Conservation (phyloP, 2,113 vertebrate species). For the Numida meleagris region DNA sequence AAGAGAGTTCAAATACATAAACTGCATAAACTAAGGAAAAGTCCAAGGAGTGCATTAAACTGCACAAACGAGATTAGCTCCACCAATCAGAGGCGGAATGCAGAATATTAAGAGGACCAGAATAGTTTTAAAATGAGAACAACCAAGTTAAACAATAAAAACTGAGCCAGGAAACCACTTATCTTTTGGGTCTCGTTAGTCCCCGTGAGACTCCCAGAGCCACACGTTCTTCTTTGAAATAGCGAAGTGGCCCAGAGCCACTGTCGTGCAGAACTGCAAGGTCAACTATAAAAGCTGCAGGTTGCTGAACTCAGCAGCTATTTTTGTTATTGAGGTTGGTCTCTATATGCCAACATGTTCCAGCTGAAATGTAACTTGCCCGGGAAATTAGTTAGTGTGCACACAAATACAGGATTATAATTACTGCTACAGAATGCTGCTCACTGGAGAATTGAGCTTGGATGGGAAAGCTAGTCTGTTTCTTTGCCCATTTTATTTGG, state of each 20-base stretch:
- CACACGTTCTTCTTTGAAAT: slow-evolving; percentile 41
- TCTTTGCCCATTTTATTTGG: slow-evolving; percentile 64
- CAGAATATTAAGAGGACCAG: neutral
- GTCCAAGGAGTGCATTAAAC: neutral
- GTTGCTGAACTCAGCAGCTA: slow-evolving; percentile 56
- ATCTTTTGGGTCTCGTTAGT: slow-evolving; percentile 48
- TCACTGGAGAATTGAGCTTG: slow-evolving; percentile 51
- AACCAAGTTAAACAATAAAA: slow-evolving; percentile 4
- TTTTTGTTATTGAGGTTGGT: slow-evolving; percentile 55
- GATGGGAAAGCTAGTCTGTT: slow-evolving; percentile 31
- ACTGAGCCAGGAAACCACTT: slow-evolving; percentile 46
- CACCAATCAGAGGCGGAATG: neutral
- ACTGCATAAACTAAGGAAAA: neutral
- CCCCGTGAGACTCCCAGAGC: slow-evolving; percentile 4
- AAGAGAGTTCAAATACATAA: slow-evolving; percentile 3
- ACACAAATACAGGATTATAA: slow-evolving; percentile 61
- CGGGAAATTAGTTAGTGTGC: slow-evolving; percentile 56
- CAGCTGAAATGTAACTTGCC: slow-evolving; percentile 48
- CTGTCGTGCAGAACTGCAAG: slow-evolving; percentile 38
- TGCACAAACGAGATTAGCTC: neutral
- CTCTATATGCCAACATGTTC: slow-evolving; percentile 18
- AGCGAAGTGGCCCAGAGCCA: slow-evolving; percentile 48
- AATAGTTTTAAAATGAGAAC: slow-evolving; percentile 36
- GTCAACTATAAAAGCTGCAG: slow-evolving; percentile 55
- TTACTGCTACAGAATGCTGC: slow-evolving; percentile 62